Evolutionary conservation across 2,113 vertebrate species (phyloP), one percentile per base, ranked within the genome.

Genomic region (Echinops telfairi): DNA sequence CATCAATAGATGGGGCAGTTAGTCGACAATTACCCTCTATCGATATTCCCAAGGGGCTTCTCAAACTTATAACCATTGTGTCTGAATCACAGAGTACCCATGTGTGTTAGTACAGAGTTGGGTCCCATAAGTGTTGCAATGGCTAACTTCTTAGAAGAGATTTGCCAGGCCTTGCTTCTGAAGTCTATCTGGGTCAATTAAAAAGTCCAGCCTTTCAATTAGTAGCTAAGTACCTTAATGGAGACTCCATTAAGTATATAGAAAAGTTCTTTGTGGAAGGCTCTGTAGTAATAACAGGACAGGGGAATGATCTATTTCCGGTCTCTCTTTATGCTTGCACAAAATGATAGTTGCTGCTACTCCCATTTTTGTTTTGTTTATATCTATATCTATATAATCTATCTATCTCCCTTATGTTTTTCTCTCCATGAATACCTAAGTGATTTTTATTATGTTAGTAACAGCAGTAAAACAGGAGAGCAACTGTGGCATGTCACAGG

Each of bases 251-350:
- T 33, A 33, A 33, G 81, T 66, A 0, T 6, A 15, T 40, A 62
- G 25, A 71, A 31, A 88, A 79, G 68, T 87, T 92, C 71, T 87
- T 92, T 60, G 76, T 33, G 38, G 78, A 87, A 86, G 43, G 2
- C 84, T 85, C 40, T 76, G 27, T 27, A 53, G 38, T 47, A 77
- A 15, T 29, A 47, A 53, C 8, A 25, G 31, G 58, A 47, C 23
- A 20, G 77, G 3, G 43, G 43, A 92, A 76, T 27, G 47, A 62
- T 62, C 60, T 58, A 78, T 31, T 60, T 73, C 36, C 31, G 75
- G 17, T 82, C 94, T 88, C 71, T 88, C n/a, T 96, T 93, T 38
- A 43, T 15, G 83, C 92, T 90, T 91, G 78, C 86, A 47, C 40
- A 80, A 80, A 88, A 53, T 81, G 64, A 73, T 77, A 92, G 66